A percentile compares a stretch with the other conserved stretches of the same genome.
These are phyloP conservation scores for Columbina picui DNA, from an alignment of 2,113 vertebrate genomes.

Conservation along the genomic window DNA sequence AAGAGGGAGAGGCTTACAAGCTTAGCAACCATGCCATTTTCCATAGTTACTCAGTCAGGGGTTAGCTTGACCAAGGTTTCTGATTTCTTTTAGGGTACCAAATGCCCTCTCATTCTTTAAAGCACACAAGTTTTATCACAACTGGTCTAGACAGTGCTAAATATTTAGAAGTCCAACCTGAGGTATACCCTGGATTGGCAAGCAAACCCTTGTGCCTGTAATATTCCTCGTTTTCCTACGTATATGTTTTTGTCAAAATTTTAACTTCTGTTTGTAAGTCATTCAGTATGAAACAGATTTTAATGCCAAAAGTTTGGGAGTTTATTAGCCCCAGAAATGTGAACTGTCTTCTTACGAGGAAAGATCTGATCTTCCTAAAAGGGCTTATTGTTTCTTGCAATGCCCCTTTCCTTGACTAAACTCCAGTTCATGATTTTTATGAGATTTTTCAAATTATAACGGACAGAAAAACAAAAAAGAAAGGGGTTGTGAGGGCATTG, in stretches of 20 bases:
- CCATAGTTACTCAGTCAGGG: fast-evolving
- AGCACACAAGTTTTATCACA: background rate
- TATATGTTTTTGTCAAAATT: background rate
- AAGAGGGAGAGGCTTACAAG: background rate
- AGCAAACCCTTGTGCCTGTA: background rate
- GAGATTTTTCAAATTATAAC: background rate
- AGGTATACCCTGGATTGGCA: background rate
- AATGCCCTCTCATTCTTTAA: background rate
- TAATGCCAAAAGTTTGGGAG: background rate
- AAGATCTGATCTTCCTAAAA: background rate
- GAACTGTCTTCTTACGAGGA: background rate
- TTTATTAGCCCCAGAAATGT: background rate
- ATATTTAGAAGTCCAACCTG: background rate
- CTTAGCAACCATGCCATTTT: background rate
- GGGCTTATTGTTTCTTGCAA: background rate
- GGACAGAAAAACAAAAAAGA: background rate
- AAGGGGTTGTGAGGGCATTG: fast-evolving
- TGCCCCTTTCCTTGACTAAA: background rate
- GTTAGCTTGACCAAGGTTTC: background rate
- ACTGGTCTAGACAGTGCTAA: background rate
- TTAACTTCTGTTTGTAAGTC: background rate
- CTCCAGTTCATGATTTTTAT: background rate
- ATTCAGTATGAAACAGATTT: background rate
- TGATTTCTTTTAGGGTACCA: background rate
- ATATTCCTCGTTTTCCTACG: background rate